phyloP scores from a whole-genome alignment of 1,140 invertebrate genomes.

The Heterodera carotae region DNA sequence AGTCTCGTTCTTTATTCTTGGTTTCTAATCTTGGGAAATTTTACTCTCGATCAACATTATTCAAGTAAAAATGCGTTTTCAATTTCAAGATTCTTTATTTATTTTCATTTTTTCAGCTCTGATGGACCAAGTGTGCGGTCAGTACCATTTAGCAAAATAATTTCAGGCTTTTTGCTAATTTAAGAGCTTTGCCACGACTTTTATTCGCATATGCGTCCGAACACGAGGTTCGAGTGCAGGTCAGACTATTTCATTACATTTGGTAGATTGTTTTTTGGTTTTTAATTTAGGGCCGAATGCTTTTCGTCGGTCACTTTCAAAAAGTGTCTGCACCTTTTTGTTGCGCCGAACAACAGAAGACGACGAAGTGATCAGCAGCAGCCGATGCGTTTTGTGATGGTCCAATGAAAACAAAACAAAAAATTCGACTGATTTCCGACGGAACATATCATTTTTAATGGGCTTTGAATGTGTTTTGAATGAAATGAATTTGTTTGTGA shows the following conservation, averaged over 20 bases:
- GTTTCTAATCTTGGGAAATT: no score
- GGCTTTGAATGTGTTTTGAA: no score
- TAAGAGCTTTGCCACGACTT: background rate
- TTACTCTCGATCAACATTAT: no score
- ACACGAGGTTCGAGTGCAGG: background rate
- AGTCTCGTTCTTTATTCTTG: no score
- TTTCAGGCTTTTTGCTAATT: background rate
- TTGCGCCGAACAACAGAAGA: background rate
- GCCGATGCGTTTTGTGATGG: background rate
- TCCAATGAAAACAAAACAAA: background rate
- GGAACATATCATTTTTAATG: no score
- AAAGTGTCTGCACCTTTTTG: background rate
- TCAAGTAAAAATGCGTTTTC: no score
- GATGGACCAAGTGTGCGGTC: background rate
- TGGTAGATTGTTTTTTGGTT: background rate
- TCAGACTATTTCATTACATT: background rate
- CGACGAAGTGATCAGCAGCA: no score
- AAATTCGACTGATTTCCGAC: no score
- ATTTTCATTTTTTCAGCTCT: background rate
- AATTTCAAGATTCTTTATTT: no score
- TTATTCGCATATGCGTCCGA: background rate
- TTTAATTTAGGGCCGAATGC: background rate
- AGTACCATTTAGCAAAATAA: background rate
- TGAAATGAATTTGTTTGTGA: no score
- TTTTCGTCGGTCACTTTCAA: background rate